These are phyloP conservation scores for Lycophotia porphyrea DNA, from an alignment of 2,888 invertebrate genomes.

Conservation along the genomic window DNA sequence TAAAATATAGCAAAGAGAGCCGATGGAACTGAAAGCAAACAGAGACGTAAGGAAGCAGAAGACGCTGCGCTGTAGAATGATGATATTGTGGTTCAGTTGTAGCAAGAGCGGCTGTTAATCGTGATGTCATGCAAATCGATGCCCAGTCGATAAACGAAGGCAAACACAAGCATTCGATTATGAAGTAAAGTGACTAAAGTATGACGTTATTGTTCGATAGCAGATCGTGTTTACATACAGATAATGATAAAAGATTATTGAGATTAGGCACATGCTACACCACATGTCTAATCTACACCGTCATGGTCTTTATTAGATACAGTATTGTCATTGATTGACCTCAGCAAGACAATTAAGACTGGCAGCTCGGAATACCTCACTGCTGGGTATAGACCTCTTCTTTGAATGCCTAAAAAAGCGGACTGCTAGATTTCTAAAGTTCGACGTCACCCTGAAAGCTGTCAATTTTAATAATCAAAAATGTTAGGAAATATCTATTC, in stretches of 20 bases:
- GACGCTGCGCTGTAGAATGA: not conserved
- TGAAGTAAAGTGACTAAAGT: slow-evolving; percentile 15
- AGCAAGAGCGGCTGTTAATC: not conserved
- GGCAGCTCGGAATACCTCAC: too few species aligned
- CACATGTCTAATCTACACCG: not conserved
- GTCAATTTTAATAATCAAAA: too few species aligned
- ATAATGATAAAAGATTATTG: slow-evolving; percentile 31
- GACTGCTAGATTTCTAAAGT: too few species aligned
- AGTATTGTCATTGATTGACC: not conserved
- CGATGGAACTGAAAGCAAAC: not conserved
- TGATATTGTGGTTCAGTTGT: not conserved
- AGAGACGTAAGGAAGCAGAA: not conserved
- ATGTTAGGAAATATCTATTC: too few species aligned
- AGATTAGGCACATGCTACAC: slow-evolving; percentile 19
- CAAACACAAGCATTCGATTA: slow-evolving; percentile 3
- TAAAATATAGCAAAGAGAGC: not conserved
- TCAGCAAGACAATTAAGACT: not conserved
- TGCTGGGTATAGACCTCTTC: too few species aligned
- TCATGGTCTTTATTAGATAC: slow-evolving; percentile 3
- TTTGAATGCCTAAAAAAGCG: too few species aligned
- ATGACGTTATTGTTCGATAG: slow-evolving; percentile 35
- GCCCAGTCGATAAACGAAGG: slow-evolving; percentile 14
- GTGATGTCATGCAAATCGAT: slow-evolving; percentile 1
- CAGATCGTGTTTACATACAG: slow-evolving; percentile 27
- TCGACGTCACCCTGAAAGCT: too few species aligned